Conservation (phyloP, 1,140 invertebrate genomes). For the Leptopilina boulardi region DNA sequence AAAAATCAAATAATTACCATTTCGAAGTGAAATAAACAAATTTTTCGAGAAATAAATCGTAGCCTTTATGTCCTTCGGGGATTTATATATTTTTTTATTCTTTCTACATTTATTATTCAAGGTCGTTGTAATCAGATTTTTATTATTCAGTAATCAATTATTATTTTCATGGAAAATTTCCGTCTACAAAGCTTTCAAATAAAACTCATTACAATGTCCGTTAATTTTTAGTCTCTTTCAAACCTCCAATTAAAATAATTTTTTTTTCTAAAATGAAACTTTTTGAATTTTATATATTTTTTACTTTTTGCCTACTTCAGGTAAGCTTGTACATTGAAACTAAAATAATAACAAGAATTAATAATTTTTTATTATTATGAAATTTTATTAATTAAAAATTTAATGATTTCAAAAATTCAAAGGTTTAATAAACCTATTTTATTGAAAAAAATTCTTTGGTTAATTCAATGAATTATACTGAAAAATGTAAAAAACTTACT, state of each 20-base stretch:
- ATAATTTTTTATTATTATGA: no score
- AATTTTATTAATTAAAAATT: no score
- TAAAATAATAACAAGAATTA: no score
- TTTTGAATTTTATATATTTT: background rate
- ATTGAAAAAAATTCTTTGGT: no score
- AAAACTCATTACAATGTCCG: background rate
- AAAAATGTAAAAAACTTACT: no score
- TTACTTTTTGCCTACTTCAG: background rate
- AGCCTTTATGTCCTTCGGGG: background rate
- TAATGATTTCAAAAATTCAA: no score
- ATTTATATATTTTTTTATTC: background rate
- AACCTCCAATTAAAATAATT: background rate
- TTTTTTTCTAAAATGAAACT: background rate
- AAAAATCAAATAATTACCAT: background rate
- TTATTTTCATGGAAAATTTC: background rate
- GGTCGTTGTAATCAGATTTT: background rate
- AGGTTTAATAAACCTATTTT: no score
- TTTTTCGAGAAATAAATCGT: background rate
- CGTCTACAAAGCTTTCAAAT: background rate
- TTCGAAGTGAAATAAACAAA: no score
- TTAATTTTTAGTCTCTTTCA: background rate
- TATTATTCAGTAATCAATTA: slow-evolving; percentile 6
- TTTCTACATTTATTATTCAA: background rate
- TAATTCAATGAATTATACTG: no score
- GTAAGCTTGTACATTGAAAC: background rate